Conservation (phyloP, 2,797 vertebrate species). For the Sebastolobus alascanus region DNA sequence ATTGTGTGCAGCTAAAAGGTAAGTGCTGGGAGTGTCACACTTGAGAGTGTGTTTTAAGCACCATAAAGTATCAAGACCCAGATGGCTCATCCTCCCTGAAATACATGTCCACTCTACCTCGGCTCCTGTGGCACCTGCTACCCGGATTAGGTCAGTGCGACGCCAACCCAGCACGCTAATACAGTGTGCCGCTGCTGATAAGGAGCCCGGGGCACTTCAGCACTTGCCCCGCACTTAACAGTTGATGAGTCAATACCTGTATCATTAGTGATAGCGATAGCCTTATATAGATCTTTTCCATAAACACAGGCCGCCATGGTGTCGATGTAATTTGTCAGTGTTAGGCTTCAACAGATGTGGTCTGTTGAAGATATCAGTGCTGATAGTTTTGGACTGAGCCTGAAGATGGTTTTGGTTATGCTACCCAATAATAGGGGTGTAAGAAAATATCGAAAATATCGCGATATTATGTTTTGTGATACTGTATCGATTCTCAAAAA, state of each 20-base stretch:
- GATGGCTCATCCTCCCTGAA: constrained; percentile 83
- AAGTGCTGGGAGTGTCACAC: constrained; percentile 77
- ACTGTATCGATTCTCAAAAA: neutral
- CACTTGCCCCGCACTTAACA: constrained; percentile 58
- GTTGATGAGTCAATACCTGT: constrained; percentile 70
- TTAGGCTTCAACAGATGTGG: constrained; percentile 41
- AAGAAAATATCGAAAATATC: neutral
- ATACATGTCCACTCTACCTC: constrained; percentile 73
- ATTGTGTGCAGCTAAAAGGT: constrained; percentile 77
- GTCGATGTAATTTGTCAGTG: constrained; percentile 37
- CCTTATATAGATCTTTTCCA: constrained; percentile 61
- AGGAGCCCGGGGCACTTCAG: constrained; percentile 62
- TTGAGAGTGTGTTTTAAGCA: constrained; percentile 78
- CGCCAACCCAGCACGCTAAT: constrained; percentile 65
- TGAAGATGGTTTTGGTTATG: neutral
- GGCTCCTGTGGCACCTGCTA: constrained; percentile 78
- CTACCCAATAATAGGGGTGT: neutral
- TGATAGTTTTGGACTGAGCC: neutral
- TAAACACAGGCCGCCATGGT: constrained; percentile 42
- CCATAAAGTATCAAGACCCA: constrained; percentile 82
- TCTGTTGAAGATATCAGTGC: constrained; percentile 7
- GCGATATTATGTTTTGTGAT: too few relatives aligned
- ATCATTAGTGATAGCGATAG: constrained; percentile 54
- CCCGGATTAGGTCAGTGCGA: constrained; percentile 75
- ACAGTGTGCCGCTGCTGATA: constrained; percentile 62